Percentiles rank a stretch among this genome's conserved stretches.
phyloP scores from a whole-genome alignment of 2,888 invertebrate genomes.

The Clostera curtula region DNA sequence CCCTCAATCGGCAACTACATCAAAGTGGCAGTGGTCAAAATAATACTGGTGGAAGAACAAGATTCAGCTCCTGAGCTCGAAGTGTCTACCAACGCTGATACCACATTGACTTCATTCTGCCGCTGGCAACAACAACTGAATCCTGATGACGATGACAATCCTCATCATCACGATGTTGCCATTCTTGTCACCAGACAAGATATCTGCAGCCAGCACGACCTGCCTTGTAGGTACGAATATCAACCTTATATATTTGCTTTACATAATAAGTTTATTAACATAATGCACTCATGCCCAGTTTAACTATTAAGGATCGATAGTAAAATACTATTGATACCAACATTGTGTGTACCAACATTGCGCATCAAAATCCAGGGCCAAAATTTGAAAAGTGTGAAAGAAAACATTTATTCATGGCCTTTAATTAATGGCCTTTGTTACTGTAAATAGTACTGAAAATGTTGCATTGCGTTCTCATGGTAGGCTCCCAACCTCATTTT shows the following conservation, averaged over 20 bases:
- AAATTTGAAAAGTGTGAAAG: too few species aligned
- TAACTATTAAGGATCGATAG: too few species aligned
- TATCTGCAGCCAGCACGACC: constrained; percentile 78
- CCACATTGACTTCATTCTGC: constrained; percentile 89
- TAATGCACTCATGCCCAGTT: too few species aligned
- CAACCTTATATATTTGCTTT: constrained; percentile 1
- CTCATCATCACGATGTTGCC: constrained; percentile 93
- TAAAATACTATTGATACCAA: too few species aligned
- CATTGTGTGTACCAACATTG: too few species aligned
- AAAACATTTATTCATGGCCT: too few species aligned
- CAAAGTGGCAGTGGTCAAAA: constrained; percentile 91
- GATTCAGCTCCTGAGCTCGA: constrained; percentile 78
- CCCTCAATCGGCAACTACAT: constrained; percentile 93
- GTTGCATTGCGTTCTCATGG: too few species aligned
- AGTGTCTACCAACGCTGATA: constrained; percentile 87
- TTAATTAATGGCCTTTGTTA: too few species aligned
- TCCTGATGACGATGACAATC: constrained; percentile 84
- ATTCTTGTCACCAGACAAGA: constrained; percentile 88
- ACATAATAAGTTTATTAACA: background rate
- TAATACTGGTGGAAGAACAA: constrained; percentile 83
- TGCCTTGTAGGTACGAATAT: constrained; percentile 67
- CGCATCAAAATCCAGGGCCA: too few species aligned
- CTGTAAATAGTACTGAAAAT: too few species aligned
- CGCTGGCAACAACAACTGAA: constrained; percentile 87
- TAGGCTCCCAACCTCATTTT: too few species aligned